phyloP scores from a whole-genome alignment of 2,797 vertebrate genomes.

The Triplophysa bombifrons region DNA sequence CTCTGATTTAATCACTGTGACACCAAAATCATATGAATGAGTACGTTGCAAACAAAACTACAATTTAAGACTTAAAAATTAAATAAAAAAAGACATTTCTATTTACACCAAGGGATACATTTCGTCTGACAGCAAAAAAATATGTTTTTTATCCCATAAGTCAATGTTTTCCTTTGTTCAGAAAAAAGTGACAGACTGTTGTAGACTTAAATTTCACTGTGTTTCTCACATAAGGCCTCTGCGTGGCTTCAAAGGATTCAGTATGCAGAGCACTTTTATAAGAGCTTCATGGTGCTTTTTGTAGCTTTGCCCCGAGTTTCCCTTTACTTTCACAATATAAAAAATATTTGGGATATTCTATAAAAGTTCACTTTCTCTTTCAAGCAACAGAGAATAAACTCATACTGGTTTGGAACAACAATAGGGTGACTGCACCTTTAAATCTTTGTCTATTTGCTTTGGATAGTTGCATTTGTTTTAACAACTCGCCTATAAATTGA shows the following conservation, averaged over 20 bases:
- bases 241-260: background rate
- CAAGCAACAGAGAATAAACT: background rate
- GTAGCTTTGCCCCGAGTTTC: background rate
- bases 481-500: background rate
- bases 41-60: background rate
- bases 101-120: background rate
- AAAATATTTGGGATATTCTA: background rate
- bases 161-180: background rate
- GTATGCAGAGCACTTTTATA: too few relatives aligned
- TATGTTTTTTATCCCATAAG: background rate
- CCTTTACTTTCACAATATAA: background rate
- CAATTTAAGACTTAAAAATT: background rate
- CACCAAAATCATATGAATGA: background rate
- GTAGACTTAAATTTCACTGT: background rate
- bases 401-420: background rate
- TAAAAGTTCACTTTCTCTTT: background rate
- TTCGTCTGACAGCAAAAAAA: background rate
- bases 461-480: background rate
- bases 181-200: background rate
- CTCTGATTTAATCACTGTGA: conserved; percentile 18
- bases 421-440: background rate
- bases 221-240: background rate
- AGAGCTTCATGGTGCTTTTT: background rate
- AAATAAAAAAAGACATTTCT: background rate
- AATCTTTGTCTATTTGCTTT: background rate